Percentiles rank a stretch among this genome's conserved stretches.
Conservation (phyloP, 2,888 invertebrate genomes). For the Drosophila leonis region DNA sequence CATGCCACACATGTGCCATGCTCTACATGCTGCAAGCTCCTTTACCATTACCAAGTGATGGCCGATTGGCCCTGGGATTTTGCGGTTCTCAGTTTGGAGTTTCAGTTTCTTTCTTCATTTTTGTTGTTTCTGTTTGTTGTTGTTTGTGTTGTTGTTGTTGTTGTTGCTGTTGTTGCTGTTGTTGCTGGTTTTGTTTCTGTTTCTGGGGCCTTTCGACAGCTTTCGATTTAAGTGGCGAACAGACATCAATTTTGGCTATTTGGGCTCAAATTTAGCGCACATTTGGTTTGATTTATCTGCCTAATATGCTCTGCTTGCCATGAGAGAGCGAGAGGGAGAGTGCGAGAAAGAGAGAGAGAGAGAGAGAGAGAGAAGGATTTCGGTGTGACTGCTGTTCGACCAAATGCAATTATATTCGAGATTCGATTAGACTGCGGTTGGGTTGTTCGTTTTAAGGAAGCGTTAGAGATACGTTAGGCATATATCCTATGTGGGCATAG, state of each 20-base stretch:
- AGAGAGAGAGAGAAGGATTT: neutral
- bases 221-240: constrained; percentile 20
- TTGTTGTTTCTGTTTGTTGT: neutral
- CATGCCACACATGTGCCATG: constrained; percentile 9
- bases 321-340: neutral
- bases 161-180: neutral
- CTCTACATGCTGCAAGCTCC: constrained; percentile 5
- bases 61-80: constrained; percentile 19
- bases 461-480: neutral
- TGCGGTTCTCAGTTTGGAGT: constrained; percentile 21
- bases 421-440: constrained; percentile 36
- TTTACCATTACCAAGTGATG: neutral
- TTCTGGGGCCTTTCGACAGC: constrained; percentile 16
- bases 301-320: constrained; percentile 18
- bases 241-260: constrained; percentile 32
- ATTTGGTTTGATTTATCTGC: constrained; percentile 69
- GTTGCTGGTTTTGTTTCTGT: constrained; percentile 6
- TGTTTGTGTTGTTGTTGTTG: neutral
- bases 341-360: neutral
- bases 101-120: constrained; percentile 9
- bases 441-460: constrained; percentile 2
- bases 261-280: constrained; percentile 56
- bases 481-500: neutral
- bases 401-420: constrained; percentile 48
- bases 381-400: constrained; percentile 1